Evolutionary conservation across 1,140 invertebrate species (phyloP).

Genomic region (Magallana ariakensis): DNA sequence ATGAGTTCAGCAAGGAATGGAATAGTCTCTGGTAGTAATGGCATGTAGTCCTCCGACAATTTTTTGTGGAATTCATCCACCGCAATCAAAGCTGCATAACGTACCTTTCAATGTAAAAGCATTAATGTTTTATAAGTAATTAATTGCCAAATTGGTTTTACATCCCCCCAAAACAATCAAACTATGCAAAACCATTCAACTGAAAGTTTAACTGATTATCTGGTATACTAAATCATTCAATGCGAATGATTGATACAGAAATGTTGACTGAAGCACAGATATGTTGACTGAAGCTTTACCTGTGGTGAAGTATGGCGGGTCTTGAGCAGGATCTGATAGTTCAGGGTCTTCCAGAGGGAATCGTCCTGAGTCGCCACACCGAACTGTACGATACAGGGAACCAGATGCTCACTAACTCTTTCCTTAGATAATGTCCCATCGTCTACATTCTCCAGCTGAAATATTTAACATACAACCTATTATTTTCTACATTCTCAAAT

Average conservation of each 20-base stretch:
- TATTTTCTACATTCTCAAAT: too few relatives aligned
- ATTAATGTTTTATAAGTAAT: too few relatives aligned
- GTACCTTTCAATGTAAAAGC: constrained; percentile 70
- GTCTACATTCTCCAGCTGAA: constrained; percentile 87
- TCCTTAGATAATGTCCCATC: constrained; percentile 83
- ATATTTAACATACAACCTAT: not conserved
- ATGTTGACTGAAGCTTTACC: constrained; percentile 67
- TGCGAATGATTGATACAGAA: too few relatives aligned
- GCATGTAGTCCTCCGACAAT: constrained; percentile 79
- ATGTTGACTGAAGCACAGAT: too few relatives aligned
- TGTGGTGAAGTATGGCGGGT: constrained; percentile 86
- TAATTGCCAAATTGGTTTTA: too few relatives aligned
- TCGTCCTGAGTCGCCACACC: constrained; percentile 91
- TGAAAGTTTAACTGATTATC: too few relatives aligned
- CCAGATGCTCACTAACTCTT: constrained; percentile 84
- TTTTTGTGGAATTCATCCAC: constrained; percentile 77
- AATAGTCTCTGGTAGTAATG: constrained; percentile 80
- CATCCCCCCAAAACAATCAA: too few relatives aligned
- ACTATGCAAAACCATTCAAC: too few relatives aligned
- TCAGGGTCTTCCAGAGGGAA: constrained; percentile 91
- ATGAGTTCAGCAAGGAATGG: constrained; percentile 82
- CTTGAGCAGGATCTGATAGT: constrained; percentile 93
- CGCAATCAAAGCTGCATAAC: constrained; percentile 76
- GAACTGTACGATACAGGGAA: constrained; percentile 90
- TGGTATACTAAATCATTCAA: too few relatives aligned